These are phyloP conservation scores for Tauraco hartlaubi DNA, from an alignment of 2,797 vertebrate genomes.

Conservation along the genomic window DNA sequence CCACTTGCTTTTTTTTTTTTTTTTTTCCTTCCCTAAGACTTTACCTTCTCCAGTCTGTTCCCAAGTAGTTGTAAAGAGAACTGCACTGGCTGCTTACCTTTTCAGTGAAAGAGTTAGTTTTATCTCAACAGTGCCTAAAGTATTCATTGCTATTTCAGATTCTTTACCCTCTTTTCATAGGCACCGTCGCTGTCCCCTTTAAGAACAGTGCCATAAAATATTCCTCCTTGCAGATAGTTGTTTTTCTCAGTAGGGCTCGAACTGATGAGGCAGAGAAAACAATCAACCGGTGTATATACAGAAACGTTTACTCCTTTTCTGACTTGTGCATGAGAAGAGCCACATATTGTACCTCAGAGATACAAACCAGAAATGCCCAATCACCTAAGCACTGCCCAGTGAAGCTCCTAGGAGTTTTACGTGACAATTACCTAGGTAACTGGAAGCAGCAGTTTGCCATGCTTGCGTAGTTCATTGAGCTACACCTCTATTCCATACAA, in stretches of 20 bases:
- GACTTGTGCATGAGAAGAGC: background rate
- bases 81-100: background rate
- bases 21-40: background rate
- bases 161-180: background rate
- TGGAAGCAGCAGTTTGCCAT: background rate
- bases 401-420: background rate
- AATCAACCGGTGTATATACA: background rate
- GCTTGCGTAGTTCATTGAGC: too few relatives aligned
- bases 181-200: background rate
- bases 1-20: background rate
- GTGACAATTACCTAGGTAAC: background rate
- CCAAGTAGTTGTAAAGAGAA: background rate
- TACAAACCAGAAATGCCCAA: accelerated
- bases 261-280: background rate
- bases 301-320: background rate
- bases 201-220: background rate
- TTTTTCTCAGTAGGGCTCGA: background rate
- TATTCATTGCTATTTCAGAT: background rate
- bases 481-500: background rate
- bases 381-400: background rate
- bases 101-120: background rate
- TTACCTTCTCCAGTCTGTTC: background rate
- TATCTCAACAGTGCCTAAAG: background rate
- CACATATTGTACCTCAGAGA: accelerated
- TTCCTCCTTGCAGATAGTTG: background rate